phyloP scores from a whole-genome alignment of 2,888 invertebrate species.

The Pristionchus fissidentatus region DNA sequence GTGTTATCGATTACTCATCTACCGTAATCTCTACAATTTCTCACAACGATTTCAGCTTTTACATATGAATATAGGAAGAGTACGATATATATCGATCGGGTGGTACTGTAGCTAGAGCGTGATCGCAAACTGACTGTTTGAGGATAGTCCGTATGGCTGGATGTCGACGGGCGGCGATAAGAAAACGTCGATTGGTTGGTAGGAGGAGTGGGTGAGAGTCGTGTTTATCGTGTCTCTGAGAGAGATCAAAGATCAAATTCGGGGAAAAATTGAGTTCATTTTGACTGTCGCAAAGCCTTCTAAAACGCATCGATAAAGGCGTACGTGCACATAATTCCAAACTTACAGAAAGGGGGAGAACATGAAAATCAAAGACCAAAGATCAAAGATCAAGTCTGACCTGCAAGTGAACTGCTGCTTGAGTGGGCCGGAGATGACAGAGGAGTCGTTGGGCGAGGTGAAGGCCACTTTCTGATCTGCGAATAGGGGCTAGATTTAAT shows the following conservation, averaged over 20 bases:
- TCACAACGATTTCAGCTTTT: too few relatives aligned
- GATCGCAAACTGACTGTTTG: slow-evolving; percentile 42
- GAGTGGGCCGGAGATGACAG: slow-evolving; percentile 33
- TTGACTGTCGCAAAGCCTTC: too few relatives aligned
- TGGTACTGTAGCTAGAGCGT: too few relatives aligned
- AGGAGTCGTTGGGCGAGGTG: slow-evolving; percentile 39
- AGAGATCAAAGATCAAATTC: not conserved
- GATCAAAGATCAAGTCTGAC: slow-evolving; percentile 9
- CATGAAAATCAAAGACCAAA: slow-evolving; percentile 13
- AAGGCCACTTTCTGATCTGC: slow-evolving; percentile 31
- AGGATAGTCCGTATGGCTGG: slow-evolving; percentile 43
- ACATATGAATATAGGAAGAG: not conserved
- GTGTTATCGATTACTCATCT: too few relatives aligned
- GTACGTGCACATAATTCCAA: too few relatives aligned
- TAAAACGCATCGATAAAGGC: too few relatives aligned
- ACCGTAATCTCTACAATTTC: too few relatives aligned
- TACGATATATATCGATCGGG: too few relatives aligned
- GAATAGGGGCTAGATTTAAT: not conserved
- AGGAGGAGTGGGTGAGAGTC: slow-evolving; percentile 18
- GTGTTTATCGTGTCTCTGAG: slow-evolving; percentile 39
- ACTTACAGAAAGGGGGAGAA: too few relatives aligned
- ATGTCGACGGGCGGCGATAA: not conserved
- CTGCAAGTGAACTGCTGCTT: slow-evolving; percentile 47
- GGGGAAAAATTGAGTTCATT: too few relatives aligned
- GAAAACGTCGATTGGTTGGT: slow-evolving; percentile 41